These are phyloP conservation scores for Carettochelys insculpta DNA, from an alignment of 2,113 vertebrate genomes.

Conservation along the genomic window DNA sequence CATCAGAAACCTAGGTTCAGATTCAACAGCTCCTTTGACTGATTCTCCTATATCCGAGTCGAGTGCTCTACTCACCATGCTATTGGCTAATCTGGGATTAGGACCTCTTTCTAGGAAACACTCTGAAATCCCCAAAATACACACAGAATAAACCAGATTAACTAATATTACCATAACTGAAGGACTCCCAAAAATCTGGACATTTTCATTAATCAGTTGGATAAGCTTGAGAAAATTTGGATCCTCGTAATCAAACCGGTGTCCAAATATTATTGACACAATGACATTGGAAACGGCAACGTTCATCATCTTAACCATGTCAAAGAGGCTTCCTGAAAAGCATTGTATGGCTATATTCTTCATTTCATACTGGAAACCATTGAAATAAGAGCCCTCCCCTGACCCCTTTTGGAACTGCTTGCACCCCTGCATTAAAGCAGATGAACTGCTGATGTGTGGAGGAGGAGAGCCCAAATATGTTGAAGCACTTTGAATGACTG, in stretches of 20 bases:
- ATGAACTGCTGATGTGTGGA: background rate
- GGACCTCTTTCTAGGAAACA: background rate
- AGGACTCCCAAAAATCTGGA: background rate
- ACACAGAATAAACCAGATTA: background rate
- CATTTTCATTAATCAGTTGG: background rate
- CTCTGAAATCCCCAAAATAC: background rate
- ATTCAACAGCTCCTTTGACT: background rate
- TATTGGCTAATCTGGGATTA: background rate
- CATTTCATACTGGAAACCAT: background rate
- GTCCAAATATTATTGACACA: background rate
- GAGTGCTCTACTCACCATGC: background rate
- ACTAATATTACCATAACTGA: background rate
- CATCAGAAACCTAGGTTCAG: background rate
- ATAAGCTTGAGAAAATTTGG: background rate
- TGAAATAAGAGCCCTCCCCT: background rate
- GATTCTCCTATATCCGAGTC: background rate
- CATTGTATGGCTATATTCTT: background rate
- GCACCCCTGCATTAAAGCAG: background rate
- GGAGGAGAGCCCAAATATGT: background rate
- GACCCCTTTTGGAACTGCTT: too few relatives aligned
- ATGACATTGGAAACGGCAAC: background rate
- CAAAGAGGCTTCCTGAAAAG: background rate
- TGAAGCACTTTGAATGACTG: background rate
- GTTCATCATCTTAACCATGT: background rate
- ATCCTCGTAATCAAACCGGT: background rate